Evolutionary conservation across 2,113 vertebrate species (phyloP), one percentile per base, ranked within the genome.

Genomic region (Scopus umbretta): DNA sequence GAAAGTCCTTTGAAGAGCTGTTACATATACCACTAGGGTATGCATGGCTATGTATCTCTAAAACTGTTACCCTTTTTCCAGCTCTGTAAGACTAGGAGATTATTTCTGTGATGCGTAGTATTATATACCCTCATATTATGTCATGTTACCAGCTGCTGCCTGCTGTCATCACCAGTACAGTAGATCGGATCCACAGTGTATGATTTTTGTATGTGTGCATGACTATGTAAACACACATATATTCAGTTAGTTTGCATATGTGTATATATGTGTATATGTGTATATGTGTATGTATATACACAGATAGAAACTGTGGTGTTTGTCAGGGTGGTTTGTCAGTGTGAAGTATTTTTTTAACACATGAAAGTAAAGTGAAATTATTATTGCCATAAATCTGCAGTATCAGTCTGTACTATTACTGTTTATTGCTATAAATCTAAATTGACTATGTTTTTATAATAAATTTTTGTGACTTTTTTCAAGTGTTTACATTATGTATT

Each of bases 191-290:
- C 22, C 7, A 3, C 11, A 23, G 34, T 29, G n/a, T n/a, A 9
- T 2, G 2, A 30, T 62, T 55, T 55, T 30, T 45, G 13, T 26
- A 6, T 16, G 9, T 4, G 2, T 11, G 7, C 16, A 7, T 17
- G 14, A 30, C 36, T 36, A 26, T 66, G 20, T 15, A 30, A 18
- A 25, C 12, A 25, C 32, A 21, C 19, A 7, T 26, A 47, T 16
- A 30, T 61, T 62, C 65, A 62, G 21, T 8, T 40, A 18, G 34
- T 80, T 76, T 66, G 38, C 16, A 5, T 36, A 6, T 23, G 3
- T 22, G 2, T 10, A 1, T 73, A 1, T 73, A 19, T 32, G 20
- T 10, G 1, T 73, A 1, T 73, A 19, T 32, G 20, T 52, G 10
- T 65, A 10, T 30, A 16, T 40, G 2, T 49, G 29, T 9, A 34